Conservation (phyloP, 2,797 vertebrate genomes). For the Neosalanx taihuensis region DNA sequence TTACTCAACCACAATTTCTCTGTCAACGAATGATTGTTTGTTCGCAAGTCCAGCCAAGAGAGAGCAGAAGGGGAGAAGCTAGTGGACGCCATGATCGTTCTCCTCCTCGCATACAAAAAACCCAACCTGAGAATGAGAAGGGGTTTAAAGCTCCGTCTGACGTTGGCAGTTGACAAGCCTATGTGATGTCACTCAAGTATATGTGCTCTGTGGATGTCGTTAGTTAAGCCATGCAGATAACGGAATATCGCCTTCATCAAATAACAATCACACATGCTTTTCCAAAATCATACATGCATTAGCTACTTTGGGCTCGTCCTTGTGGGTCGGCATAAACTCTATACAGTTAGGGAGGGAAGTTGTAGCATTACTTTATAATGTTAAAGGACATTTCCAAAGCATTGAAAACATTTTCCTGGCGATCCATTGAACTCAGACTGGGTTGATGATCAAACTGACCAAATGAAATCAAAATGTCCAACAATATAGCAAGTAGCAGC, state of each 20-base stretch:
- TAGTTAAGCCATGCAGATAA: slow-evolving; percentile 71
- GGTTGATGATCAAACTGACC: slow-evolving; percentile 48
- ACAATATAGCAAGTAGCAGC: slow-evolving; percentile 56
- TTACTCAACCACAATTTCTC: slow-evolving; percentile 59
- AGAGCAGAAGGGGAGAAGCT: slow-evolving; percentile 36
- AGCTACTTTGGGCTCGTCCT: slow-evolving; percentile 53
- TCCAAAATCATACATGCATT: slow-evolving; percentile 74
- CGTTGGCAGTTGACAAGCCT: slow-evolving; percentile 43
- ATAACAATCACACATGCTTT: slow-evolving; percentile 71
- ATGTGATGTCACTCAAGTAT: slow-evolving; percentile 46
- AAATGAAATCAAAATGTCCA: slow-evolving; percentile 59
- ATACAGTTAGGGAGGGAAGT: slow-evolving; percentile 52
- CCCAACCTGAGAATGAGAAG: slow-evolving; percentile 60
- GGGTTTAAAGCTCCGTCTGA: slow-evolving; percentile 30
- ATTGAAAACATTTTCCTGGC: slow-evolving; percentile 53
- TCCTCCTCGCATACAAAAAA: slow-evolving; percentile 37
- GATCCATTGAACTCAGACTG: slow-evolving; percentile 53
- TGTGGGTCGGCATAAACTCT: slow-evolving; percentile 54
- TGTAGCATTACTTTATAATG: slow-evolving; percentile 39
- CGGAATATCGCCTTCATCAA: slow-evolving; percentile 66
- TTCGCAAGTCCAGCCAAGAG: slow-evolving; percentile 70
- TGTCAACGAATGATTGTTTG: slow-evolving; percentile 73
- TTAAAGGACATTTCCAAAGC: slow-evolving; percentile 55
- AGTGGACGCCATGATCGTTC: slow-evolving; percentile 37
- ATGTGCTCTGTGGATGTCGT: slow-evolving; percentile 51